Evolutionary conservation across 2,888 invertebrate genomes (phyloP), one percentile per base, ranked within the genome.

Genomic region (Dasysyrphus tricinctus): DNA sequence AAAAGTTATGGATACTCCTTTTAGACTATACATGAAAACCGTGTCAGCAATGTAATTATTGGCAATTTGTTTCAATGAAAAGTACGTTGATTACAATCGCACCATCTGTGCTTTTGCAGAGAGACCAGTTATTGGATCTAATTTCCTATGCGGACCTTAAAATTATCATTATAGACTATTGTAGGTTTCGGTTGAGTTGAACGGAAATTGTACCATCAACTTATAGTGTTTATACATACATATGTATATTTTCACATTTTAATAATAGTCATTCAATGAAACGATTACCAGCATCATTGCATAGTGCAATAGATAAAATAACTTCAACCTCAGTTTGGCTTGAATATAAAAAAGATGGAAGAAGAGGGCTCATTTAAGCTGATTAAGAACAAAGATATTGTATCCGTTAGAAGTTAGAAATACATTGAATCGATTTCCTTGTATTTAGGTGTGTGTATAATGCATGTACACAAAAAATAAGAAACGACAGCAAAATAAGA

Each of bases 51-150:
- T 81, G 81, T 85, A 85, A 85, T 85, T 85, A 81, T 81, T 81
- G 44, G 77, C 74, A 81, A 85, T 85, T 85, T 81, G 81, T 81
- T 81, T 85, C 85, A 81, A 85, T 85, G 67, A 81, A 85, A 81
- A 81, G 81, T 81, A 69, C 39, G 44, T 81, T 85, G 80, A 72
- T 80, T 75, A 75, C 44, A 59, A 76, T 84, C 67, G 57, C 57
- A 44, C 44, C 63, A 61, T 72, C 80, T 59, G 70, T 59, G 70
- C 75, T 57, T 80, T 72, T 19, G 24, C 29, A 24, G 6, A 59
- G 11, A 59, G 42, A 56, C 65, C 65, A 67, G 76, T 67, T 72
- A 79, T 76, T 80, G 76, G 9, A 80, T 72, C 80, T 76, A 59
- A 80, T 84, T 76, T 84, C 76, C 75, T 84, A 72, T 51, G 49